phyloP scores from a whole-genome alignment of 2,113 vertebrate species.

The Channa maculata region DNA sequence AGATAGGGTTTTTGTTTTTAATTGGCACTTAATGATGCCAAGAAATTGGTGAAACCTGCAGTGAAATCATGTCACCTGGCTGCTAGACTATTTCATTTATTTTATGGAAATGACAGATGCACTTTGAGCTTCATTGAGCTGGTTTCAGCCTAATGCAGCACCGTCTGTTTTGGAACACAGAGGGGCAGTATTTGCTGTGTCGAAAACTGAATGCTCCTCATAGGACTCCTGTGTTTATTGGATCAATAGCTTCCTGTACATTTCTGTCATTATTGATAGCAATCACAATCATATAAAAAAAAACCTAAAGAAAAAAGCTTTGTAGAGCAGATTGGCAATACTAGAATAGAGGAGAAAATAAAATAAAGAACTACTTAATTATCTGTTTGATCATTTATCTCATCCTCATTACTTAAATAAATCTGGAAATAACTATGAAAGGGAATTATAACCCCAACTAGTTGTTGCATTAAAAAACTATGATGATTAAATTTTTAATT shows the following conservation, averaged over 20 bases:
- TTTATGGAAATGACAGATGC: too few relatives aligned
- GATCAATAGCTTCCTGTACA: slow-evolving; percentile 45
- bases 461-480: too few relatives aligned
- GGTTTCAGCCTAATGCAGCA: slow-evolving; percentile 57
- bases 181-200: slow-evolving; percentile 83
- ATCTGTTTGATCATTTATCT: not conserved
- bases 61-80: too few relatives aligned
- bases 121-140: too few relatives aligned
- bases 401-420: too few relatives aligned
- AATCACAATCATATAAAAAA: not conserved
- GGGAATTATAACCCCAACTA: too few relatives aligned
- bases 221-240: slow-evolving; percentile 27
- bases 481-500: too few relatives aligned
- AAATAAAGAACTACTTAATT: not conserved
- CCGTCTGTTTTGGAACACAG: slow-evolving; percentile 75
- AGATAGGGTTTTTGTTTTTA: not conserved
- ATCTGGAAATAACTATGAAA: too few relatives aligned
- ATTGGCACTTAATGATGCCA: not conserved
- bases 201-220: slow-evolving; percentile 46
- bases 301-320: too few relatives aligned
- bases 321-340: not conserved
- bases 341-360: too few relatives aligned
- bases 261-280: slow-evolving; percentile 5
- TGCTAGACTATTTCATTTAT: too few relatives aligned
- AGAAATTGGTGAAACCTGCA: not conserved